These are phyloP conservation scores for Spizaetus ornatus DNA, from an alignment of 2,113 vertebrate genomes.

Conservation along the genomic window DNA sequence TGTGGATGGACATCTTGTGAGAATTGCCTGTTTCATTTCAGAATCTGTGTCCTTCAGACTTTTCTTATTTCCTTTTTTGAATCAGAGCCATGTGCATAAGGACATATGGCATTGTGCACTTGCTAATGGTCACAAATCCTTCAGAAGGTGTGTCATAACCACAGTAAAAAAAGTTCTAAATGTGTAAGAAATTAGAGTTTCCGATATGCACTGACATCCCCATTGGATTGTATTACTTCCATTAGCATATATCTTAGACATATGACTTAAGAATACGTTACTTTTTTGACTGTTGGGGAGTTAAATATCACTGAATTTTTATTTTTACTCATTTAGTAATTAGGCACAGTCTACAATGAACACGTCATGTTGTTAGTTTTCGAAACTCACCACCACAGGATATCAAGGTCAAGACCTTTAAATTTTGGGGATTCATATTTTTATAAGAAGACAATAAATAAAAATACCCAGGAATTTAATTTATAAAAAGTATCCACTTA, in stretches of 20 bases:
- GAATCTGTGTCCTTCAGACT: not conserved
- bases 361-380: not conserved
- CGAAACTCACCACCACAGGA: not conserved
- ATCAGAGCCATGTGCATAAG: not conserved
- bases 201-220: not conserved
- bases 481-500: not conserved
- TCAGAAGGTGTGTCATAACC: slow-evolving; percentile 10
- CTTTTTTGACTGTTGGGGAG: not conserved
- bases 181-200: not conserved
- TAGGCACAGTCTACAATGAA: not conserved
- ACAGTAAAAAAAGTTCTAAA: not conserved
- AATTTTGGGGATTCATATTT: not conserved
- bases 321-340: not conserved
- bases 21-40: slow-evolving; percentile 28
- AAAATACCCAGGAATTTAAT: not conserved
- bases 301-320: not conserved
- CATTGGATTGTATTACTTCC: not conserved
- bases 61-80: slow-evolving; percentile 22
- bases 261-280: not conserved
- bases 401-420: not conserved
- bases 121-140: not conserved
- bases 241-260: not conserved
- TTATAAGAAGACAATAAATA: not conserved
- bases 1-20: not conserved
- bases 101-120: slow-evolving; percentile 13